Evolutionary conservation across 2,797 vertebrate genomes (phyloP).

Genomic region (Diceros bicornis): DNA sequence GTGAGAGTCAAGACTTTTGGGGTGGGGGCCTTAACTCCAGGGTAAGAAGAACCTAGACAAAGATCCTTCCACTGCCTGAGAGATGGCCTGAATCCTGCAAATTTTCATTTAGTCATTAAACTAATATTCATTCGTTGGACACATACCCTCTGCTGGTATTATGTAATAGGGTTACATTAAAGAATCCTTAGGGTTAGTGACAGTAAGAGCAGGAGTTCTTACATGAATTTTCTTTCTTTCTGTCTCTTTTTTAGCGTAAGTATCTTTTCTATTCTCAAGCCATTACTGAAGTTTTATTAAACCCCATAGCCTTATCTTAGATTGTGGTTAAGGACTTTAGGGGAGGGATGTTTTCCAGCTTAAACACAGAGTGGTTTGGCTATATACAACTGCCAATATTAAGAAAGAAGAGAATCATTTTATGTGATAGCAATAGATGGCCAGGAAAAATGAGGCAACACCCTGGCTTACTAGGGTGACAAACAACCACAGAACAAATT

Average conservation of each 20-base stretch:
- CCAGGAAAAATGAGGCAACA: not conserved
- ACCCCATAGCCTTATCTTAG: not conserved
- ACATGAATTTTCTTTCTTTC: not conserved
- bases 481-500: not conserved
- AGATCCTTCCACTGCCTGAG: not conserved
- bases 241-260: not conserved
- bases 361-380: not conserved
- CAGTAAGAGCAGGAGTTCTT: not conserved
- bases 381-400: not conserved
- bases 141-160: not conserved
- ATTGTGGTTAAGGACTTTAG: conserved; percentile 32
- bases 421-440: not conserved
- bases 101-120: conserved; percentile 37
- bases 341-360: not conserved
- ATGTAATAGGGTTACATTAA: not conserved
- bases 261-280: not conserved
- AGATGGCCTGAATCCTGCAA: not conserved
- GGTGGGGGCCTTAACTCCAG: not conserved
- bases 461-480: not conserved
- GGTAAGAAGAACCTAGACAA: not conserved
- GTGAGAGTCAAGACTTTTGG: not conserved
- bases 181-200: not conserved
- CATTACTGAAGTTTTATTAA: not conserved
- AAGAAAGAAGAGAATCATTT: conserved; percentile 34
- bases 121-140: not conserved